Evolutionary conservation across 2,113 vertebrate species (phyloP).

Genomic region (Siniperca knerii): DNA sequence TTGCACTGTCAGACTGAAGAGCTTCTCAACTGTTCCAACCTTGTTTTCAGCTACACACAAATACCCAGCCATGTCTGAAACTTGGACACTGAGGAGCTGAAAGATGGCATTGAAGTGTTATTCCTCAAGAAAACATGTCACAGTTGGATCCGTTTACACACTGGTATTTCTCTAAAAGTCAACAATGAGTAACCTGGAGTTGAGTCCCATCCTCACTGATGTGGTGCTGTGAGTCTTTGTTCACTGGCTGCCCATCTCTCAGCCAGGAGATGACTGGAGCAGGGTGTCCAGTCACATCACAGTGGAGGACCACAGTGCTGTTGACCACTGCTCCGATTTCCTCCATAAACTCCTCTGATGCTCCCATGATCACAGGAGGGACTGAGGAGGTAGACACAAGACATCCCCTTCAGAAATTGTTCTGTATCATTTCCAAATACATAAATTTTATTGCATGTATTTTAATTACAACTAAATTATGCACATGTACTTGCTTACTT

Average conservation of each 20-base stretch:
- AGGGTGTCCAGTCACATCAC: constrained; percentile 85
- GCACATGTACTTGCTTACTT: constrained; percentile 79
- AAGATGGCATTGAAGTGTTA: constrained; percentile 26
- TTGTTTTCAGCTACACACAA: constrained; percentile 89
- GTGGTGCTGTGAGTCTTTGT: constrained; percentile 76
- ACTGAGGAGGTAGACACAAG: constrained; percentile 76
- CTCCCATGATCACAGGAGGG: constrained; percentile 85
- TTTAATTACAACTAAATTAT: neutral
- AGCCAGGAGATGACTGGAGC: constrained; percentile 88
- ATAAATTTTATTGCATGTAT: neutral
- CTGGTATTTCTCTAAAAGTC: neutral
- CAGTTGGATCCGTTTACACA: neutral
- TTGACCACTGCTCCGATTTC: constrained; percentile 87
- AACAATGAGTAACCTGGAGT: constrained; percentile 83
- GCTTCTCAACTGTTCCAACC: constrained; percentile 88
- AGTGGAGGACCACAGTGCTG: constrained; percentile 83
- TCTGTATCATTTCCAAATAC: neutral
- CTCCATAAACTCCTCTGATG: constrained; percentile 84
- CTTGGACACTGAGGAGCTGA: constrained; percentile 86
- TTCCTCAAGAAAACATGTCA: neutral
- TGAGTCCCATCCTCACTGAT: constrained; percentile 85
- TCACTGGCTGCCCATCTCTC: constrained; percentile 84
- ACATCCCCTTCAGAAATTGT: neutral
- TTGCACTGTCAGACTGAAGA: constrained; percentile 89
- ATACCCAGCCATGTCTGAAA: constrained; percentile 86